Evolutionary conservation across 2,113 vertebrate genomes (phyloP).

Genomic region (Connochaetes taurinus): DNA sequence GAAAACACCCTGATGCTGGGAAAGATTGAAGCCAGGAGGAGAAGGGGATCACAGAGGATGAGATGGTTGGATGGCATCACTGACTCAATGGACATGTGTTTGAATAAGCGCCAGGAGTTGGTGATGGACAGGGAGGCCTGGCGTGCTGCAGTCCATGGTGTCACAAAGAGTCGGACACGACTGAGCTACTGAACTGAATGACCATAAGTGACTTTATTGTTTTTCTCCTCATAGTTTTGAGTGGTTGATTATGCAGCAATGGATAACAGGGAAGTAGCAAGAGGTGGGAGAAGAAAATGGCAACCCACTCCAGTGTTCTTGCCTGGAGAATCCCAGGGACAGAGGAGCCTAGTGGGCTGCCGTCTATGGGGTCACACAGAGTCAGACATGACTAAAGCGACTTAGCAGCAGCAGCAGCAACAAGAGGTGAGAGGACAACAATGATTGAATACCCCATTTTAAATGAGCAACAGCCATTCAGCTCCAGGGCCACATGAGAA

Average conservation of each 20-base stretch:
- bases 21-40: background rate
- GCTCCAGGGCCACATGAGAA: background rate
- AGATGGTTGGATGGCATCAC: background rate
- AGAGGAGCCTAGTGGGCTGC: too few species aligned
- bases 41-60: background rate
- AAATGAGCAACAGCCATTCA: too few species aligned
- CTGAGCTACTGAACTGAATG: background rate
- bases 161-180: background rate
- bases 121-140: background rate
- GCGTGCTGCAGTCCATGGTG: background rate
- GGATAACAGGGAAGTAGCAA: background rate
- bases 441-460: background rate
- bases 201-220: background rate
- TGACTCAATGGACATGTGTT: background rate
- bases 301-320: too few species aligned
- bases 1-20: background rate
- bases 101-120: background rate
- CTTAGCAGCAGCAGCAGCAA: too few species aligned
- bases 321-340: too few species aligned
- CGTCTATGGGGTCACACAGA: too few species aligned
- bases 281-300: background rate
- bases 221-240: background rate
- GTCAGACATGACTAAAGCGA: too few species aligned
- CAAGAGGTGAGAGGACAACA: background rate
- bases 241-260: background rate